Evolutionary conservation across 2,113 vertebrate species (phyloP).

Genomic region (Scopus umbretta): DNA sequence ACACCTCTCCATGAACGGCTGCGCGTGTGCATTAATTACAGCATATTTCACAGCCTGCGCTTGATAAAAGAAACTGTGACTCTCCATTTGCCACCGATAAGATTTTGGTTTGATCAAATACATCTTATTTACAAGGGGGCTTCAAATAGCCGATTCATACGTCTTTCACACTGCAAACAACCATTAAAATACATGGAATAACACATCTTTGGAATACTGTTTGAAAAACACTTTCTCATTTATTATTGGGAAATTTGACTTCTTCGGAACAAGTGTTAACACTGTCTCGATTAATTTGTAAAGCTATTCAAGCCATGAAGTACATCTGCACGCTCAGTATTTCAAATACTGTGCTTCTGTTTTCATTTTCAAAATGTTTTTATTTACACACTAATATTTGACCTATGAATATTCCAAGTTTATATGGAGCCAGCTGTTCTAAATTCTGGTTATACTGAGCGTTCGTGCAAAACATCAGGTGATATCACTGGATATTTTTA

Average conservation of each 20-base stretch:
- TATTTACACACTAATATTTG: constrained; percentile 59
- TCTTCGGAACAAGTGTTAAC: constrained; percentile 21
- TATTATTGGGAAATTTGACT: constrained; percentile 15
- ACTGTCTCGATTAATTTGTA: constrained; percentile 35
- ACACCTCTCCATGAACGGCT: neutral
- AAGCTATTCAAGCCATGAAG: constrained; percentile 44
- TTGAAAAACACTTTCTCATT: neutral
- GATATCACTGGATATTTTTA: constrained; percentile 56
- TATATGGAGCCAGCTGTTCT: constrained; percentile 50
- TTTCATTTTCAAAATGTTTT: constrained; percentile 48
- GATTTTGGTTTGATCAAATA: neutral
- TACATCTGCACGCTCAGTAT: constrained; percentile 34
- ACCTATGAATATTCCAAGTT: constrained; percentile 51
- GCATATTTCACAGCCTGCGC: neutral
- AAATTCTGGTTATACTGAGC: constrained; percentile 17
- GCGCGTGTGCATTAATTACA: neutral
- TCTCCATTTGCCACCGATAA: neutral
- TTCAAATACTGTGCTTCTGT: constrained; percentile 57
- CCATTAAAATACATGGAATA: neutral
- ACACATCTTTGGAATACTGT: neutral
- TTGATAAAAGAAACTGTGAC: neutral
- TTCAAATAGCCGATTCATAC: neutral
- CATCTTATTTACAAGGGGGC: neutral
- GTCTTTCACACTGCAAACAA: neutral
- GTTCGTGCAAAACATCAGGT: constrained; percentile 42